Base-by-base conservation (phyloP, 2,113 vertebrate genomes). In the Melanerpes formicivorus region DNA sequence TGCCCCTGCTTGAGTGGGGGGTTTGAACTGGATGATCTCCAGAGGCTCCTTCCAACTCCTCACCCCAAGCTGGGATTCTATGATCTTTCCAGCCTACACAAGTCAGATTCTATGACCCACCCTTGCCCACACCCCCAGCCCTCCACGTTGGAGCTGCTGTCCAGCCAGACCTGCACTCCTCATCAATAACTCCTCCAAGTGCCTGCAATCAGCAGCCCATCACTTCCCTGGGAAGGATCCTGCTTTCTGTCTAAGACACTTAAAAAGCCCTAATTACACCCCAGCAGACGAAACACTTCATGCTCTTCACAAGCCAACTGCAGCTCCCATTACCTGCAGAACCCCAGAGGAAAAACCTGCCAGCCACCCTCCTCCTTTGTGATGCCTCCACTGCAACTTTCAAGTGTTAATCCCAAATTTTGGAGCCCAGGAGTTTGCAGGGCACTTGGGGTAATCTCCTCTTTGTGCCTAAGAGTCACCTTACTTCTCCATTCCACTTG, bases 61-160 rank as follows among this genome's bases (percentile, higher is more conserved):
- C 7, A 34, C 37, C 40, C 34, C 62, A 26, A 3, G 23, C 34
- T 40, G 62, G 34, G 62, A 37, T 37, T 37, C 48, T 50, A 50
- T 21, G 18, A 52, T 52, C 50, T 23, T 52, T 52, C 11, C 50
- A 52, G 22, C 11, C 22, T 23, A 12, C 23, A 52, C 50, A 52
- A 52, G 50, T 23, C 50, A 23, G 50, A 52, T 25, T 52, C 22
- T 23, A 8, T 3, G 23, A 7, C 12, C 6, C 2, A 5, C 6
- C 48, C 65, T 29, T 29, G 18, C 26, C 40, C 30, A 4, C 18
- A 18, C 17, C 2, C 1, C 2, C 1, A 7, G 6, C 7, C 22
- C 26, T 46, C 58, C 26, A 25, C 1, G 0, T 29, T 52, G 63
- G 34, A 76, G 65, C 1, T 4, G 11, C 48, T 2, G 15, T 14